Evolutionary conservation across 2,113 vertebrate genomes (phyloP).

Genomic region (Elephantulus edwardii): DNA sequence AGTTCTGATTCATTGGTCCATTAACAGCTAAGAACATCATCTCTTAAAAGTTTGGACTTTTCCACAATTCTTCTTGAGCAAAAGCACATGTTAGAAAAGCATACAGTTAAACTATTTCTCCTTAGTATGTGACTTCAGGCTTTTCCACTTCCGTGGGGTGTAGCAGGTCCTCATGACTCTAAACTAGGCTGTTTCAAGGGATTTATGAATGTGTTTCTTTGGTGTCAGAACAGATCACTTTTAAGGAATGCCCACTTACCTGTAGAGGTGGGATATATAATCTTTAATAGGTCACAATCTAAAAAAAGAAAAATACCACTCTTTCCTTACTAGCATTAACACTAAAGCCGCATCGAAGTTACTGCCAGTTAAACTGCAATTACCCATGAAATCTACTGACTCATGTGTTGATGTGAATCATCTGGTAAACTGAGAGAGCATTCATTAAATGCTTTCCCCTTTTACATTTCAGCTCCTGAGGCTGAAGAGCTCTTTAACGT

Average conservation of each 20-base stretch:
- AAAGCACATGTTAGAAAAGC: too few species aligned
- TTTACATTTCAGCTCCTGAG: not conserved
- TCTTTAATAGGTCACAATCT: not conserved
- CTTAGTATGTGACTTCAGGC: constrained; percentile 26
- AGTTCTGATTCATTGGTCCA: too few species aligned
- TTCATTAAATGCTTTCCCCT: not conserved
- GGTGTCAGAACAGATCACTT: constrained; percentile 25
- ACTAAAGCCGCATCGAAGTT: not conserved
- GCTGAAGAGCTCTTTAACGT: not conserved
- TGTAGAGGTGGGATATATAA: not conserved
- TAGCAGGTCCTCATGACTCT: not conserved
- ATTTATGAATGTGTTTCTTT: not conserved
- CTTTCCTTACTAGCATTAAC: not conserved
- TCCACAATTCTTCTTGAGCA: too few species aligned
- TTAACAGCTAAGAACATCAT: too few species aligned
- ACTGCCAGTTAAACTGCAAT: not conserved
- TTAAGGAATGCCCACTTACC: not conserved
- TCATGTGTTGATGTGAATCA: not conserved
- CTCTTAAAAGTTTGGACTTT: too few species aligned
- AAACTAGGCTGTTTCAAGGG: not conserved
- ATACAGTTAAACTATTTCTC: too few species aligned
- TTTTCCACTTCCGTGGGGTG: not conserved
- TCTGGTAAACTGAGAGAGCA: not conserved
- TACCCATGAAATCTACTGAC: not conserved
- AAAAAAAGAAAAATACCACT: not conserved